Percentiles rank a stretch among this genome's conserved stretches.
Conservation (phyloP, 1,140 invertebrate species). For the Psix sp. region DNA sequence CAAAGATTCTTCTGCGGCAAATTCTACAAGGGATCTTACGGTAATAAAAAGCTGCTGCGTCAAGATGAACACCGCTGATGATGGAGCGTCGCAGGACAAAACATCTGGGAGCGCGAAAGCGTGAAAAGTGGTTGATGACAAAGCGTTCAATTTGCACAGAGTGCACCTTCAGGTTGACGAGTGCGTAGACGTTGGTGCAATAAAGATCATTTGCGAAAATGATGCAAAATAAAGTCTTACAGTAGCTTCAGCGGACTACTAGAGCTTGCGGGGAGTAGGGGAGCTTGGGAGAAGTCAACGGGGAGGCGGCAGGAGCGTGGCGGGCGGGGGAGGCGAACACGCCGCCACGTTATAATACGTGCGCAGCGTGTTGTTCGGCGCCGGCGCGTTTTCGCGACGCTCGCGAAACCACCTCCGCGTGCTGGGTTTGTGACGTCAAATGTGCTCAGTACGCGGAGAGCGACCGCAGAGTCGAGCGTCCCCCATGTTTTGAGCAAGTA, state of each 20-base stretch:
- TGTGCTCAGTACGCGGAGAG: slow-evolving; percentile 75
- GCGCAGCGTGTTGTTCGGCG: slow-evolving; percentile 62
- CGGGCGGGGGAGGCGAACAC: slow-evolving; percentile 18
- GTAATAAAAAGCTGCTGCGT: no score
- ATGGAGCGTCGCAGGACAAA: no score
- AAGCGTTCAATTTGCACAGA: slow-evolving; percentile 17
- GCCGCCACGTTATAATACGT: slow-evolving; percentile 42
- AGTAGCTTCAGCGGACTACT: slow-evolving; percentile 23
- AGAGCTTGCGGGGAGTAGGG: slow-evolving; percentile 10
- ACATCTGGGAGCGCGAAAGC: no score
- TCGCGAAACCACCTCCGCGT: slow-evolving; percentile 73
- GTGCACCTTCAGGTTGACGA: no score
- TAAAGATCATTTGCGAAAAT: slow-evolving; percentile 27
- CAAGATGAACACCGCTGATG: no score
- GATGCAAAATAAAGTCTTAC: slow-evolving; percentile 36
- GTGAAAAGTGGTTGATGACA: slow-evolving; percentile 16
- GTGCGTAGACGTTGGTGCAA: no score
- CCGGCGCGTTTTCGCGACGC: slow-evolving; percentile 66
- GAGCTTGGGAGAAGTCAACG: neutral
- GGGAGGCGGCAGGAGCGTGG: slow-evolving; percentile 1
- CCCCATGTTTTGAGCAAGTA: slow-evolving; percentile 62
- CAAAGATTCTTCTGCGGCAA: no score
- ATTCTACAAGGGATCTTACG: no score
- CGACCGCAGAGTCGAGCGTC: slow-evolving; percentile 74
- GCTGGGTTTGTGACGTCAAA: slow-evolving; percentile 75